Conservation (phyloP, 2,113 vertebrate genomes). For the Hyperopisus bebe region DNA sequence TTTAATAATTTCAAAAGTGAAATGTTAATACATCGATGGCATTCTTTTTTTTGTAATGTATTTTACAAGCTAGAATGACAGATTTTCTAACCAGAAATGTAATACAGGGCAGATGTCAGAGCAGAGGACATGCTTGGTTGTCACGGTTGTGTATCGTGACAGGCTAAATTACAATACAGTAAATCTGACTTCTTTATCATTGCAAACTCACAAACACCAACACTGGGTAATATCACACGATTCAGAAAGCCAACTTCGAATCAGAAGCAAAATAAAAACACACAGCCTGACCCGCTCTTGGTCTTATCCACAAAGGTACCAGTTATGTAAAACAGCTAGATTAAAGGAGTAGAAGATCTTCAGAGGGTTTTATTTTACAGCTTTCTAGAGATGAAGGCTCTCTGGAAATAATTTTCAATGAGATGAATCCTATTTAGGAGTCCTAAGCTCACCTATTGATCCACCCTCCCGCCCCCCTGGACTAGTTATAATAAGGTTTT, state of each 20-base stretch:
- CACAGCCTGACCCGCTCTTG: neutral
- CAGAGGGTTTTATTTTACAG: neutral
- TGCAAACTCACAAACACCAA: neutral
- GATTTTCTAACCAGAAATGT: neutral
- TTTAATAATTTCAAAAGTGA: neutral
- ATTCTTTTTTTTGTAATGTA: neutral
- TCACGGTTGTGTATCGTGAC: neutral
- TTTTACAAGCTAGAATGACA: neutral
- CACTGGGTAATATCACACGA: neutral
- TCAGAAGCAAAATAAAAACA: neutral
- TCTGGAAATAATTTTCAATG: conserved; percentile 9
- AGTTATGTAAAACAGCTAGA: neutral
- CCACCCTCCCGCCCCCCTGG: neutral
- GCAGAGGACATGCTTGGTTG: neutral
- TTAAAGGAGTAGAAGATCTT: neutral
- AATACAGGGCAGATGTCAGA: neutral
- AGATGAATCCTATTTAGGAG: neutral
- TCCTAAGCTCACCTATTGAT: conserved; percentile 15
- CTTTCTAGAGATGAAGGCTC: neutral
- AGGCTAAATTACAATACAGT: neutral
- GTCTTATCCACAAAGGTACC: neutral
- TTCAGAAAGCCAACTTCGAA: neutral
- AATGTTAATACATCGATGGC: neutral
- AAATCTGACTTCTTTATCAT: neutral
- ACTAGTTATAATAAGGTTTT: neutral